phyloP scores from a whole-genome alignment of 1,140 invertebrate genomes.

The Cataglyphis hispanica region DNA sequence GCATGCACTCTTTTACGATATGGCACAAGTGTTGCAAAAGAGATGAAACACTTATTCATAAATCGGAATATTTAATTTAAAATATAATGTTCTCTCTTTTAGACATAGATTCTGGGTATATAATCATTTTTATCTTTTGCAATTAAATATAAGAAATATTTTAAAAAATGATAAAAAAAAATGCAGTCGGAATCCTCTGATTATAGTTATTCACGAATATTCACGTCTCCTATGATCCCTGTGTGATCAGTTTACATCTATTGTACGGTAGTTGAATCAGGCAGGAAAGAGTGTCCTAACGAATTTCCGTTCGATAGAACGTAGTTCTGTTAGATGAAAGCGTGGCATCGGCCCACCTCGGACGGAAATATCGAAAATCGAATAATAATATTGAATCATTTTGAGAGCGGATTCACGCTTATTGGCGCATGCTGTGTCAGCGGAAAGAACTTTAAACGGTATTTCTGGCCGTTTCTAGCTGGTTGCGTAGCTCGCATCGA shows the following conservation, averaged over 20 bases:
- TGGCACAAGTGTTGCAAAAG: background rate
- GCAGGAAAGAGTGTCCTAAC: constrained; percentile 32
- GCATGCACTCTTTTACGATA: background rate
- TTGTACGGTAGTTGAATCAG: constrained; percentile 34
- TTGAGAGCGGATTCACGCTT: constrained; percentile 33
- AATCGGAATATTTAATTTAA: constrained; percentile 6
- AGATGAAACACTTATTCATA: background rate
- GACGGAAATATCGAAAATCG: constrained; percentile 59
- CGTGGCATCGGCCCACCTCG: background rate
- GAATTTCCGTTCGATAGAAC: constrained; percentile 37
- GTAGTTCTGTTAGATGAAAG: constrained; percentile 19
- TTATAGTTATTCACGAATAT: background rate
- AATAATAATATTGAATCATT: constrained; percentile 56
- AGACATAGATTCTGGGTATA: constrained; percentile 1
- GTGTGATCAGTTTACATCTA: background rate
- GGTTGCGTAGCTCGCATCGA: constrained; percentile 19
- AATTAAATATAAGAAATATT: background rate
- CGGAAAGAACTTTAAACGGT: constrained; percentile 40
- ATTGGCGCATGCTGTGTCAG: constrained; percentile 42
- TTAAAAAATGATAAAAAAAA: background rate
- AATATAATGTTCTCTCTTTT: constrained; percentile 1
- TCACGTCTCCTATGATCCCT: background rate
- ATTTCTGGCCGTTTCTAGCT: constrained; percentile 40
- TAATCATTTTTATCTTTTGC: background rate
- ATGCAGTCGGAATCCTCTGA: background rate